Evolutionary conservation across 2,797 vertebrate genomes (phyloP).

Genomic region (Trachops cirrhosus): DNA sequence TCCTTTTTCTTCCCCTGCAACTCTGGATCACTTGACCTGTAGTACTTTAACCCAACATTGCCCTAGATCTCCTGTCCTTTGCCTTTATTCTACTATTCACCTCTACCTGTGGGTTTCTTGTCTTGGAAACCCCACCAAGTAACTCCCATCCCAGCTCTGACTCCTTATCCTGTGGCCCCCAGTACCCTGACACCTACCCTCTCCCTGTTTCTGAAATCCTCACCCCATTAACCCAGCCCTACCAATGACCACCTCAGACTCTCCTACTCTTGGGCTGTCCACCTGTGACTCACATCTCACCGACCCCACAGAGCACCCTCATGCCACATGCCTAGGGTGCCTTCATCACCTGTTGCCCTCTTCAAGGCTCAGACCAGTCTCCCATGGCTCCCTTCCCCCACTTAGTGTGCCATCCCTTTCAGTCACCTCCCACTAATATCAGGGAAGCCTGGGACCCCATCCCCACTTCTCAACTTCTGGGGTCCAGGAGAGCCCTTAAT

Average conservation of each 20-base stretch:
- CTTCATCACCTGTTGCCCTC: neutral
- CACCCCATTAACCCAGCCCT: neutral
- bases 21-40: slow-evolving; percentile 54
- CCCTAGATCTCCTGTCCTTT: slow-evolving; percentile 18
- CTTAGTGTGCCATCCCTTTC: neutral
- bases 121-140: neutral
- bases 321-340: neutral
- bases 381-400: neutral
- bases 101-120: neutral
- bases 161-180: neutral
- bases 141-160: neutral
- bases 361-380: neutral
- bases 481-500: slow-evolving; percentile 40
- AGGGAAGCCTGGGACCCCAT: slow-evolving; percentile 54
- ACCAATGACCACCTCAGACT: neutral
- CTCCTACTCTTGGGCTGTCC: neutral
- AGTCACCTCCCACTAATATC: neutral
- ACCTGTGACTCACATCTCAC: neutral
- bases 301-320: neutral
- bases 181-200: neutral
- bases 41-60: neutral
- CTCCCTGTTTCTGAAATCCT: neutral
- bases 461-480: slow-evolving; percentile 10
- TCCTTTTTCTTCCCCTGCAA: slow-evolving; percentile 15
- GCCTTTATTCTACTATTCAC: neutral